phyloP scores from a whole-genome alignment of 2,113 vertebrate species.

The Thryonomys swinderianus region DNA sequence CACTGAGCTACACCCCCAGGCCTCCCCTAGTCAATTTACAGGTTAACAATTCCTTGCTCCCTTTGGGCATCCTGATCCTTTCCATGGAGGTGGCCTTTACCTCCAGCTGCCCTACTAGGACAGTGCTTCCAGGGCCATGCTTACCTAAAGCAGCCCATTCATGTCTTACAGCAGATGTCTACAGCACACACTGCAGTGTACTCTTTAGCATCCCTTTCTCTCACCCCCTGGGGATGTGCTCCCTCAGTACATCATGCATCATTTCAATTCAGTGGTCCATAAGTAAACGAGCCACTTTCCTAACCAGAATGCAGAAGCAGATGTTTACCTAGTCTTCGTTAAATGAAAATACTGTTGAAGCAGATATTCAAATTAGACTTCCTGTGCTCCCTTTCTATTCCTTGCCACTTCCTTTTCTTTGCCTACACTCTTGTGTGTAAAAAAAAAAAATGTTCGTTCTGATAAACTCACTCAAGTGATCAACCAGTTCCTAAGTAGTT shows the following conservation, averaged over 20 bases:
- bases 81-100: not conserved
- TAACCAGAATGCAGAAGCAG: not conserved
- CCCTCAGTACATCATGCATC: not conserved
- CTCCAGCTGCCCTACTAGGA: not conserved
- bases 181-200: not conserved
- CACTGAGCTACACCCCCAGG: no score
- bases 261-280: not conserved
- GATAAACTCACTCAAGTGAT: conserved; percentile 40
- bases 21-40: not conserved
- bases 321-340: conserved; percentile 15
- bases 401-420: conserved; percentile 43
- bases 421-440: conserved; percentile 45
- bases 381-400: conserved; percentile 13
- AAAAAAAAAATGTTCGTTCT: conserved; percentile 51
- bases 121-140: not conserved
- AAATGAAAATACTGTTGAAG: not conserved
- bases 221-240: not conserved
- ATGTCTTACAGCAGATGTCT: not conserved
- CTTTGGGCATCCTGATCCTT: not conserved
- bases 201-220: not conserved
- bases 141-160: conserved; percentile 24
- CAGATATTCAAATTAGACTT: not conserved
- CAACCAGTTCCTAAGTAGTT: conserved; percentile 32
- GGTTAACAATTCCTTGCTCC: not conserved
- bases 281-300: conserved; percentile 14